A percentile compares a stretch with the other conserved stretches of the same genome.
phyloP scores from a whole-genome alignment of 2,888 invertebrate species.

The Sylvicola cinctus region DNA sequence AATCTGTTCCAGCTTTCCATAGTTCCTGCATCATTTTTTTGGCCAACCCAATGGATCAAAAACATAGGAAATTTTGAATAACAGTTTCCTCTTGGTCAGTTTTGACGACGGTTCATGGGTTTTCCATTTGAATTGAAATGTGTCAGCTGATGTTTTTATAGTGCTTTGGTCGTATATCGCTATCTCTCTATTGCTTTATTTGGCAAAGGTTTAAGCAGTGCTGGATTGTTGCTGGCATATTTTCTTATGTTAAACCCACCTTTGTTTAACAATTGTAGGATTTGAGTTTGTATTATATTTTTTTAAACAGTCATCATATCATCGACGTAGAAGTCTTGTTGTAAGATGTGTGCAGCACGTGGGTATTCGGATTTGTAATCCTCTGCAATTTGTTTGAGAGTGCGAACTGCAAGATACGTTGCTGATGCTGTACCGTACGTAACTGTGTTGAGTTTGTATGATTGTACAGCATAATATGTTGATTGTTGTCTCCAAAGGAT shows the following conservation, averaged over 20 bases:
- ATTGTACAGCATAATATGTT: too few relatives aligned
- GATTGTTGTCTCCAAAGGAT: too few relatives aligned
- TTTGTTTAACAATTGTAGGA: conserved; percentile 4
- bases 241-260: conserved; percentile 8
- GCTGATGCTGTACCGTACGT: conserved; percentile 11
- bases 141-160: background rate
- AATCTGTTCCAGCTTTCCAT: conserved; percentile 5
- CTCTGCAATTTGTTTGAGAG: conserved; percentile 8
- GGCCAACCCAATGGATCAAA: conserved; percentile 8
- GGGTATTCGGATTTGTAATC: conserved; percentile 6
- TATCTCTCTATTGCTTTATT: too few relatives aligned
- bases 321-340: conserved; percentile 9
- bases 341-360: conserved; percentile 5
- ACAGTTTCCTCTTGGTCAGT: conserved; percentile 5
- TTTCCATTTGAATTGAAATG: conserved; percentile 1
- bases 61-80: conserved; percentile 5
- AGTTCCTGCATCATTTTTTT: conserved; percentile 8
- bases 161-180: conserved; percentile 4
- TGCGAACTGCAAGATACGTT: conserved; percentile 9
- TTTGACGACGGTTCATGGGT: too few relatives aligned
- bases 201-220: too few relatives aligned
- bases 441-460: too few relatives aligned
- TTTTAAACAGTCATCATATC: conserved; percentile 8
- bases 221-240: too few relatives aligned
- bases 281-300: conserved; percentile 6